A percentile compares a stretch with the other conserved stretches of the same genome.
These are phyloP conservation scores for Danio kyathit DNA, from an alignment of 2,797 vertebrate genomes.

Conservation along the genomic window DNA sequence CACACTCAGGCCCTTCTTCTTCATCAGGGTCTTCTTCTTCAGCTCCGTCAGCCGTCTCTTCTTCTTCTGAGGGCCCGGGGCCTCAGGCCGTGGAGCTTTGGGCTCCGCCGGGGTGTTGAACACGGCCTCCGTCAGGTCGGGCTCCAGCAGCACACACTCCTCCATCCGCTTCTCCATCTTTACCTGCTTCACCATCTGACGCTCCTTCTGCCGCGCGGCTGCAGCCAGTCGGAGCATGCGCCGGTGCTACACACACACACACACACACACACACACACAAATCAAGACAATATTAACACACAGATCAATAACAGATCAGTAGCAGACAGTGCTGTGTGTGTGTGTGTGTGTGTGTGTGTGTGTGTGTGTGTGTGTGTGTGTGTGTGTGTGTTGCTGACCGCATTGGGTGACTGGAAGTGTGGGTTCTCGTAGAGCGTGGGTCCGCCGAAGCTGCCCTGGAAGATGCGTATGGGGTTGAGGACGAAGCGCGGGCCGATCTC, in stretches of 20 bases:
- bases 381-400: no score
- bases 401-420: slow-evolving; percentile 91
- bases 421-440: slow-evolving; percentile 94
- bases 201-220: slow-evolving; percentile 88
- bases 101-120: slow-evolving; percentile 86
- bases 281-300: no score
- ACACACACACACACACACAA: no score
- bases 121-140: slow-evolving; percentile 89
- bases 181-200: slow-evolving; percentile 90
- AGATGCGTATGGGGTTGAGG: slow-evolving; percentile 95
- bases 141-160: slow-evolving; percentile 73
- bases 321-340: no score
- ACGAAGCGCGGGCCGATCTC: slow-evolving; percentile 98
- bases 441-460: slow-evolving; percentile 96
- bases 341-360: no score
- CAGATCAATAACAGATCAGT: no score
- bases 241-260: slow-evolving; percentile 80
- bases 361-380: no score
- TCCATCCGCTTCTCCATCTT: slow-evolving; percentile 84
- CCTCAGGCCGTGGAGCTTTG: slow-evolving; percentile 82
- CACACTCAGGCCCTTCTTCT: slow-evolving; percentile 70
- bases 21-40: slow-evolving; percentile 86
- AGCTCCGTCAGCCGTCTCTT: slow-evolving; percentile 83
- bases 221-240: slow-evolving; percentile 82
- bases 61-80: slow-evolving; percentile 64